Evolutionary conservation across 1,140 invertebrate genomes (phyloP).

Genomic region (Drosophila prosaltans): DNA sequence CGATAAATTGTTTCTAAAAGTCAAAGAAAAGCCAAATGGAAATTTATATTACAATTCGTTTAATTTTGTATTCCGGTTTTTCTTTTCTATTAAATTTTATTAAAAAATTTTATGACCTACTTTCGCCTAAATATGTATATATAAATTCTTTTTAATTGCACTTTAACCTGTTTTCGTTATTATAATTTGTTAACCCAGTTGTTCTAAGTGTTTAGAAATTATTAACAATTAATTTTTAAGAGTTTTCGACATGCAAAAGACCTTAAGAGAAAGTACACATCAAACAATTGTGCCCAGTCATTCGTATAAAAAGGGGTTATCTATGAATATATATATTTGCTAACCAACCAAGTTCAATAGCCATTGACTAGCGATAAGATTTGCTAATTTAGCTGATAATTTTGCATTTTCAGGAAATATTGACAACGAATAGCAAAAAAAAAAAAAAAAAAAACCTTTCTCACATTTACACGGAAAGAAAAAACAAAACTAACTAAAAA

Average conservation of each 20-base stretch:
- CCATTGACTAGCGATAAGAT: neutral
- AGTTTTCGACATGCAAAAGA: neutral
- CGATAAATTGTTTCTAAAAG: neutral
- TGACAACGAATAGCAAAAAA: neutral
- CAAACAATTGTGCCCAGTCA: neutral
- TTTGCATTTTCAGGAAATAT: neutral
- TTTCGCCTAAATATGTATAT: constrained; percentile 8
- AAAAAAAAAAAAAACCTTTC: neutral
- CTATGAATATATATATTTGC: neutral
- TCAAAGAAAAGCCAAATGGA: too few species aligned
- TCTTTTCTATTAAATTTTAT: too few species aligned
- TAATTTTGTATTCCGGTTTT: too few species aligned
- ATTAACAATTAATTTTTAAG: neutral
- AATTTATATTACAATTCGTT: too few species aligned
- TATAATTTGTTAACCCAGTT: constrained; percentile 3
- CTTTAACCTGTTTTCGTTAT: constrained; percentile 10
- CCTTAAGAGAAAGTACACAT: neutral
- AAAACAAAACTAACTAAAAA: neutral
- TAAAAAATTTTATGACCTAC: constrained; percentile 30
- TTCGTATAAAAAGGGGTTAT: neutral
- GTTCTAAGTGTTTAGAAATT: neutral
- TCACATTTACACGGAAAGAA: neutral
- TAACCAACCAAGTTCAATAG: neutral
- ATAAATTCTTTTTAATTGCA: constrained; percentile 48
- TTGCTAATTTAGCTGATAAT: neutral